Conservation (phyloP, 2,888 invertebrate genomes). For the Tigriopus californicus region DNA sequence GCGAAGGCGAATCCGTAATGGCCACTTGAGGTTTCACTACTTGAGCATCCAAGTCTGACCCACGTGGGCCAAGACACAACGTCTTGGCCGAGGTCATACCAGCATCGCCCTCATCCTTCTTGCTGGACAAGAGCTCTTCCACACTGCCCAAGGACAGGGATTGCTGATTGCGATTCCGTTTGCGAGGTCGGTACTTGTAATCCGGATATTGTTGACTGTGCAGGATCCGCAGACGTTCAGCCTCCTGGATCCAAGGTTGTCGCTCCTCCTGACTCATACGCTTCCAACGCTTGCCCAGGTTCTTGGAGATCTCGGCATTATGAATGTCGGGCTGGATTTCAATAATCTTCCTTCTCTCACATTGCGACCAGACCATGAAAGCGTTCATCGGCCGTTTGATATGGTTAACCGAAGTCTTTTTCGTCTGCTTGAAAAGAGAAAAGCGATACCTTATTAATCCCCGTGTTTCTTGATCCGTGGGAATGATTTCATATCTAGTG, state of each 20-base stretch:
- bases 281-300: conserved; percentile 42
- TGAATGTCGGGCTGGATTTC: conserved; percentile 91
- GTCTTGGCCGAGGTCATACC: too few relatives aligned
- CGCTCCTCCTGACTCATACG: conserved; percentile 39
- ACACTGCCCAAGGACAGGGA: too few relatives aligned
- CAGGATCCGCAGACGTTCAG: conserved; percentile 31
- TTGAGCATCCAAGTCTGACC: too few relatives aligned
- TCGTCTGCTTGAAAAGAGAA: conserved; percentile 49
- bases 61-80: too few relatives aligned
- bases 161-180: conserved; percentile 18
- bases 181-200: conserved; percentile 32
- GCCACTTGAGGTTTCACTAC: too few relatives aligned
- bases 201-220: conserved; percentile 36
- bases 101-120: too few relatives aligned
- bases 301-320: conserved; percentile 90
- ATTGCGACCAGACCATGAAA: conserved; percentile 98
- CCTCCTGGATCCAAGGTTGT: conserved; percentile 30
- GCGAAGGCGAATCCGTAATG: too few relatives aligned
- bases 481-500: too few relatives aligned
- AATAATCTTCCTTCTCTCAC: conserved; percentile 87
- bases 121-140: too few relatives aligned
- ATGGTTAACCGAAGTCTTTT: conserved; percentile 91
- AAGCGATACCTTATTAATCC: background rate
- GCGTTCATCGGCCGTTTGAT: conserved; percentile 98
- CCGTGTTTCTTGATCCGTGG: too few relatives aligned